Evolutionary conservation across 1,140 invertebrate species (phyloP), one percentile per base, ranked within the genome.

Genomic region (Heliconius eleuchia): DNA sequence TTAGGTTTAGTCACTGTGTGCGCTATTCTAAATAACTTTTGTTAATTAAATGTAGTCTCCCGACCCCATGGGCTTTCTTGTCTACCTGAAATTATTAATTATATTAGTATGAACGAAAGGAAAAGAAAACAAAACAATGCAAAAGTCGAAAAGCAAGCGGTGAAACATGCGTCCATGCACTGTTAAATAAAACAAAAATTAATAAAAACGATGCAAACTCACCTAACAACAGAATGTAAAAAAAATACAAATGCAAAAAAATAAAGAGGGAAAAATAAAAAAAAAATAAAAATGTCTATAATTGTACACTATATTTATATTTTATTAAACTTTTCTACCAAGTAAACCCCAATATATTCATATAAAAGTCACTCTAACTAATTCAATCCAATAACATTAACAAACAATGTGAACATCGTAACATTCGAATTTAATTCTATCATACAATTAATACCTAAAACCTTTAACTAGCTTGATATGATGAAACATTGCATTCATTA

Each of bases 51-150:
- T 92, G 92, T 87, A 90, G 90, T 88, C 90, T 91, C 91, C 92
- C 92, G 90, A 93, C 88, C 91, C 60, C 92, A 87, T 85, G 92
- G 91, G 91, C 76, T 90, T 92, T 93, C 90, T 91, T 83, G 91
- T 90, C 88, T 91, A 94, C 92, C 92, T 94, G 92, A 94, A 94
- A 94, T 91, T 92, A 92, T 92, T 92, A 92, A 94, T 92, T 92
- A 91, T 87, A 94, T 94, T 94, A 94, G 92, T 94, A 93, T 89
- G 91, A 92, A 93, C 91, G 86, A 91, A 91, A 88, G 82, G 81
- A 81, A 87, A 88, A 88, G 85, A 83, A 81, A 88, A 87, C 77
- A 79, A 74, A 84, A 86, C 71, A 74, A 87, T 87, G 84, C 89
- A 73, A 84, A 85, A 83, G 81, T 86, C 71, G 83, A 86, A 84